phyloP scores from a whole-genome alignment of 2,797 vertebrate genomes.

The Prunella strophiata region DNA sequence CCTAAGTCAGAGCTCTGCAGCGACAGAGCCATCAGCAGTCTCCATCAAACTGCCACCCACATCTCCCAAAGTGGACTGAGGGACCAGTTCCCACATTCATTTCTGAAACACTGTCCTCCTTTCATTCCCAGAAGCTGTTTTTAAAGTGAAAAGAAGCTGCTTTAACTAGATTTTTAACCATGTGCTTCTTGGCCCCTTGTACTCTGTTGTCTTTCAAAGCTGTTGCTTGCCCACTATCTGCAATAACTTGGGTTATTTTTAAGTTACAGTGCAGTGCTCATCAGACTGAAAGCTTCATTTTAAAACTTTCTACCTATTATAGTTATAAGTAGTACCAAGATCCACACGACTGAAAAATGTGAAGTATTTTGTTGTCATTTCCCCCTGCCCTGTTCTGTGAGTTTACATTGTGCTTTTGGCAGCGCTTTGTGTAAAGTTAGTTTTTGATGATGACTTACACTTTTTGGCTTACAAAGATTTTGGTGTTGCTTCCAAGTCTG shows the following conservation, averaged over 20 bases:
- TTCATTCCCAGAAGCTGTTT: not conserved
- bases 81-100: not conserved
- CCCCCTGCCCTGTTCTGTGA: not conserved
- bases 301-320: slow-evolving; percentile 38
- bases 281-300: not conserved
- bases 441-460: not conserved
- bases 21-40: not conserved
- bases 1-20: not conserved
- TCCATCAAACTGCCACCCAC: not conserved
- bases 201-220: not conserved
- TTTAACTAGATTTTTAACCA: not conserved
- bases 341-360: slow-evolving; percentile 18
- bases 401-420: slow-evolving; percentile 50
- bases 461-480: not conserved
- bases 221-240: not conserved
- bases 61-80: not conserved
- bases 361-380: slow-evolving; percentile 42
- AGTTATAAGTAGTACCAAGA: slow-evolving; percentile 18
- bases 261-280: not conserved
- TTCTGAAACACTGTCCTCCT: not conserved
- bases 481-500: not conserved
- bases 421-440: not conserved
- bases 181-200: not conserved
- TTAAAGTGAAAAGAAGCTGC: not conserved
- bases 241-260: not conserved